A percentile compares a stretch with the other conserved stretches of the same genome.
Evolutionary conservation across 2,888 invertebrate species (phyloP).

Genomic region (Brachylomia viminalis): DNA sequence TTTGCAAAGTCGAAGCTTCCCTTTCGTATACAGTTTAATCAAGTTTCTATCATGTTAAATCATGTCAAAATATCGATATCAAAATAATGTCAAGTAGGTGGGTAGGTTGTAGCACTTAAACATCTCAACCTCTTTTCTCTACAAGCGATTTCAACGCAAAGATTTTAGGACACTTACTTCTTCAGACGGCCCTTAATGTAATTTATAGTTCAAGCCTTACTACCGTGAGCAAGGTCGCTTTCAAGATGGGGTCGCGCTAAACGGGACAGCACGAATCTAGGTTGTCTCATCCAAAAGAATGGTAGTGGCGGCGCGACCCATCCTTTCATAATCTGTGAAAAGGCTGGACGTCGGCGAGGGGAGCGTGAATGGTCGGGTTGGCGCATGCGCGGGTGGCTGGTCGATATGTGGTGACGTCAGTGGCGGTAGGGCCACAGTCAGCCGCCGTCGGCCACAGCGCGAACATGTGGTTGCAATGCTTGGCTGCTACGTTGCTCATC

Average conservation of each 20-base stretch:
- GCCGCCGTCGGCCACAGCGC: constrained; percentile 83
- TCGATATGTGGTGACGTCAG: constrained; percentile 89
- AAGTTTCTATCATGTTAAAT: constrained; percentile 28
- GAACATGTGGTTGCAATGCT: constrained; percentile 88
- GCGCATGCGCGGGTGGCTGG: constrained; percentile 84
- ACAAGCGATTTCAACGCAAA: constrained; percentile 42
- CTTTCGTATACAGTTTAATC: constrained; percentile 33
- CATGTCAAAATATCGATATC: constrained; percentile 36
- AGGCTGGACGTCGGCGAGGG: constrained; percentile 63
- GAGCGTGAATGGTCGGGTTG: constrained; percentile 70
- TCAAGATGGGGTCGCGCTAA: constrained; percentile 60
- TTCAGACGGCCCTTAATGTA: constrained; percentile 53
- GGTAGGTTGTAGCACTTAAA: constrained; percentile 20
- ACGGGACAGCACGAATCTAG: constrained; percentile 68
- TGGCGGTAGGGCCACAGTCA: constrained; percentile 83
- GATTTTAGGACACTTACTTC: constrained; percentile 68
- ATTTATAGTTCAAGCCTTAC: constrained; percentile 57
- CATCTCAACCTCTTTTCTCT: constrained; percentile 46
- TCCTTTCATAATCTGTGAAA: constrained; percentile 81
- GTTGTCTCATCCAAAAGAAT: constrained; percentile 76
- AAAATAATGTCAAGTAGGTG: constrained; percentile 41
- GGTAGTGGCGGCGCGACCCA: constrained; percentile 70
- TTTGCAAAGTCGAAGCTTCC: constrained; percentile 45
- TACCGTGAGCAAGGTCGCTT: constrained; percentile 62
- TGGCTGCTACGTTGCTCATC: constrained; percentile 85